phyloP scores from a whole-genome alignment of 2,888 invertebrate species.

The Sinotaia quadrata region DNA sequence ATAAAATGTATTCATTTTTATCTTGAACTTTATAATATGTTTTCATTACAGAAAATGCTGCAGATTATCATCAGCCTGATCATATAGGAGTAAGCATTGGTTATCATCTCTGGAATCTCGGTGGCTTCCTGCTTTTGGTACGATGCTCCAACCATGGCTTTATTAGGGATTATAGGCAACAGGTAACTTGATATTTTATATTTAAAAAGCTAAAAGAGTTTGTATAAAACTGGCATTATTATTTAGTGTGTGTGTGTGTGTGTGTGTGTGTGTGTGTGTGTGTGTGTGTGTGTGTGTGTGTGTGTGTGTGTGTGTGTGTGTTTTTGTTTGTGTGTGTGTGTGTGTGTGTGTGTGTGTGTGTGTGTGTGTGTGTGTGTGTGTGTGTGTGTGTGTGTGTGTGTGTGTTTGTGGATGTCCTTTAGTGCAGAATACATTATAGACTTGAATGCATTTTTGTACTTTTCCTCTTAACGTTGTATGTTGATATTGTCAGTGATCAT shows the following conservation, averaged over 20 bases:
- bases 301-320: no score
- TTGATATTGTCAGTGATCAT: no score
- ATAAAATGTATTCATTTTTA: neutral
- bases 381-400: neutral
- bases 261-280: conserved; percentile 7
- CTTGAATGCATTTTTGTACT: no score
- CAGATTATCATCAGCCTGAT: conserved; percentile 28
- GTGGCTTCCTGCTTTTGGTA: conserved; percentile 49
- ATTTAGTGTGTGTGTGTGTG: neutral
- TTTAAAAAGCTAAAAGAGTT: neutral
- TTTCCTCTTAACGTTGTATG: no score
- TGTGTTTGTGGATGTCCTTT: no score
- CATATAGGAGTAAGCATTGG: conserved; percentile 42
- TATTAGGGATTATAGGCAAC: conserved; percentile 39
- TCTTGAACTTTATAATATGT: neutral
- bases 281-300: neutral
- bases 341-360: neutral
- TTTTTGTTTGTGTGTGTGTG: no score
- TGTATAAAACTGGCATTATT: neutral
- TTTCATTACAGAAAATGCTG: conserved; percentile 21
- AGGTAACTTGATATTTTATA: conserved; percentile 30
- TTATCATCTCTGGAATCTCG: conserved; percentile 61
- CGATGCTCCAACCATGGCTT: conserved; percentile 56
- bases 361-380: neutral
- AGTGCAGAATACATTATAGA: neutral